Evolutionary conservation across 2,888 invertebrate genomes (phyloP).

Genomic region (Aporophyla lueneburgensis): DNA sequence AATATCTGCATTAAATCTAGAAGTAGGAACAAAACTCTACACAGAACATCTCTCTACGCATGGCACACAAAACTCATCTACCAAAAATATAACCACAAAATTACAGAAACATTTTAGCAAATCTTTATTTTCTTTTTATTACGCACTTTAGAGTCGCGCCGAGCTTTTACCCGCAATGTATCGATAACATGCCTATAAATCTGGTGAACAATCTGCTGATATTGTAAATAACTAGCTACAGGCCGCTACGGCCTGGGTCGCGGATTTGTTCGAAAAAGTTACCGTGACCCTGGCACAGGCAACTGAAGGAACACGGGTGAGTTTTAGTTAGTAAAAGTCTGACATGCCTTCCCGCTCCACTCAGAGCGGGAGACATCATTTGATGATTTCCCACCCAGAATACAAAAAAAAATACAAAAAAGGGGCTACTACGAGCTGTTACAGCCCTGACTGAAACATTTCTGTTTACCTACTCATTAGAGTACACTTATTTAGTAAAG

Average conservation of each 20-base stretch:
- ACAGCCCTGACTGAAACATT: conserved; percentile 35
- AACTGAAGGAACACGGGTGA: no score
- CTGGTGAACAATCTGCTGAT: conserved; percentile 48
- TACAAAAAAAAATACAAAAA: no score
- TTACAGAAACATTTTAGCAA: conserved; percentile 20
- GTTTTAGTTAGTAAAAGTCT: no score
- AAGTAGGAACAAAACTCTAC: background rate
- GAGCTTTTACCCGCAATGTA: conserved; percentile 60
- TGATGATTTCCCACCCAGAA: no score
- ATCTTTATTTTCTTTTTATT: conserved; percentile 58
- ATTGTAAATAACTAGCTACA: conserved; percentile 48
- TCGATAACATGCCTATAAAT: conserved; percentile 67
- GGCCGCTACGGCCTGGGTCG: conserved; percentile 15
- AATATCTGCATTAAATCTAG: background rate
- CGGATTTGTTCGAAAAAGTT: no score
- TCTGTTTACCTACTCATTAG: conserved; percentile 29
- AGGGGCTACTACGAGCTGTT: conserved; percentile 12
- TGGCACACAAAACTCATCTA: background rate
- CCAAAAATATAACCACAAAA: conserved; percentile 29
- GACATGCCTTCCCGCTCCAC: no score
- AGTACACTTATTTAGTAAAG: no score
- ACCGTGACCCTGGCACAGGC: no score
- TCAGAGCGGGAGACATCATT: no score
- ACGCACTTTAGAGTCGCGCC: conserved; percentile 35
- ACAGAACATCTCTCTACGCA: background rate